Conservation (phyloP, 2,113 vertebrate species). For the Sclerurus mexicanus region DNA sequence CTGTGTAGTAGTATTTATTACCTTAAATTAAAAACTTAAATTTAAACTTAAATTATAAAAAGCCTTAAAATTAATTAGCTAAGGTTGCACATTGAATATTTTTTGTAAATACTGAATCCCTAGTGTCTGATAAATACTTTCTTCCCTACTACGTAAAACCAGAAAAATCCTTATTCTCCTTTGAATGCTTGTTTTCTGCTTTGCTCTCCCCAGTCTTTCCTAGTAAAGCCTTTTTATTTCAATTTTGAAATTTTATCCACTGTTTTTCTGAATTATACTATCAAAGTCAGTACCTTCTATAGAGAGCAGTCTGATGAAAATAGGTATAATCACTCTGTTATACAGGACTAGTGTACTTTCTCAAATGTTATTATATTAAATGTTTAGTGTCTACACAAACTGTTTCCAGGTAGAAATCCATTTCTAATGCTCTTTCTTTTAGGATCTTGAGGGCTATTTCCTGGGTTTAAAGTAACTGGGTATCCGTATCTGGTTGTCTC, state of each 20-base stretch:
- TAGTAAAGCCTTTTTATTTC: neutral
- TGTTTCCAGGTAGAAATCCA: neutral
- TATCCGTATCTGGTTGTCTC: neutral
- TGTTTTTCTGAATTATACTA: neutral
- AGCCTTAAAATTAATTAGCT: neutral
- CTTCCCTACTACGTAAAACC: neutral
- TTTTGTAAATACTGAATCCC: neutral
- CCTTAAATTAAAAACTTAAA: neutral
- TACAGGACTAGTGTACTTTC: fast-evolving
- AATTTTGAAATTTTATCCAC: neutral
- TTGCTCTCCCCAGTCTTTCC: neutral
- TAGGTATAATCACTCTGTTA: neutral
- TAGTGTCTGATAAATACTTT: neutral
- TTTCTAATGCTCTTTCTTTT: neutral
- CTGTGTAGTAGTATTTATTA: neutral
- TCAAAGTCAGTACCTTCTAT: neutral
- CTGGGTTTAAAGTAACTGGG: neutral
- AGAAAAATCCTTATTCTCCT: neutral
- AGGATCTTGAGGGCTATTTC: neutral
- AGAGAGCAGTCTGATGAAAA: neutral
- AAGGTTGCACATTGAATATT: neutral
- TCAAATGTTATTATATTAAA: neutral
- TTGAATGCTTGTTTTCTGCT: neutral
- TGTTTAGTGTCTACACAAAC: neutral
- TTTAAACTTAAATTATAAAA: neutral